Evolutionary conservation across 2,113 vertebrate genomes (phyloP).

Genomic region (Gadus chalcogrammus): DNA sequence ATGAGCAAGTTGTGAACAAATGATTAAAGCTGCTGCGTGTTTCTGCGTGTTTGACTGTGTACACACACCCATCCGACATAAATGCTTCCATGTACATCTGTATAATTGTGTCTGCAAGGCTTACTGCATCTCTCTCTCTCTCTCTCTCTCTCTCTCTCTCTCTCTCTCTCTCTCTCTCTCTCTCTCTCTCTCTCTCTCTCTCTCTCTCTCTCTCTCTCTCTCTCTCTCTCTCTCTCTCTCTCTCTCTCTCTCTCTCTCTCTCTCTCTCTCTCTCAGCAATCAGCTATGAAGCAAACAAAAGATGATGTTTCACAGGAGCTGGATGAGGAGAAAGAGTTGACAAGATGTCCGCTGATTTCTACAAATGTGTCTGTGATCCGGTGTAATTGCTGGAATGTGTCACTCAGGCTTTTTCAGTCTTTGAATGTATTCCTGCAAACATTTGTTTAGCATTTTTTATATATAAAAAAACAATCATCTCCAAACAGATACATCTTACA

Average conservation of each 20-base stretch:
- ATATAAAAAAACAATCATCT: background rate
- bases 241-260: slow-evolving; percentile 26
- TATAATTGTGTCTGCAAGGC: background rate
- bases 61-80: background rate
- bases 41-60: background rate
- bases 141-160: slow-evolving; percentile 25
- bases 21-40: background rate
- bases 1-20: too few relatives aligned
- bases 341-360: slow-evolving; percentile 36
- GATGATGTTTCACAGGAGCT: slow-evolving; percentile 53
- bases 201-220: slow-evolving; percentile 40
- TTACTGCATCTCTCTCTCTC: slow-evolving; percentile 3
- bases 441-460: too few relatives aligned
- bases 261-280: slow-evolving; percentile 41
- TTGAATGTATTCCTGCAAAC: too few relatives aligned
- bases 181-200: background rate
- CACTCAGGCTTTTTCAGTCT: slow-evolving; percentile 29
- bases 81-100: background rate
- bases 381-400: slow-evolving; percentile 45
- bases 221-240: background rate
- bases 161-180: background rate
- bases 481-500: background rate
- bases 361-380: slow-evolving; percentile 14
- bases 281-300: slow-evolving; percentile 30
- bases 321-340: slow-evolving; percentile 41